These are phyloP conservation scores for Dascillus cervinus DNA, from an alignment of 2,888 invertebrate genomes.

Conservation along the genomic window DNA sequence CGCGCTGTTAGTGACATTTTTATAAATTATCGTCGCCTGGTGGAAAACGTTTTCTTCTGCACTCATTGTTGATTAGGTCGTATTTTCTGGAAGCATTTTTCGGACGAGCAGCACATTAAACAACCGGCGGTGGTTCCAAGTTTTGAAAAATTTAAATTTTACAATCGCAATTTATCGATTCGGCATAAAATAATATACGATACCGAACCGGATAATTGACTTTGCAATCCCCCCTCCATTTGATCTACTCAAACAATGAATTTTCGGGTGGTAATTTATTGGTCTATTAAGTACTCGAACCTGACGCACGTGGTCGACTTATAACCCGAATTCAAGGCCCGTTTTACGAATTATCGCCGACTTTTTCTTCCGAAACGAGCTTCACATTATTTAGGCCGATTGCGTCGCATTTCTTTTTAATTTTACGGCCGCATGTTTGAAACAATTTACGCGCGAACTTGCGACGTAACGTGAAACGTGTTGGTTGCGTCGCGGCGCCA, in stretches of 20 bases:
- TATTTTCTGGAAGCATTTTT: too few relatives aligned
- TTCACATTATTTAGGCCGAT: too few relatives aligned
- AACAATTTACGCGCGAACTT: conserved; percentile 9
- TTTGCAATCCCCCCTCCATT: too few relatives aligned
- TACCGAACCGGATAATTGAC: too few relatives aligned
- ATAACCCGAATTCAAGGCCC: conserved; percentile 7
- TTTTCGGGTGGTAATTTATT: conserved; percentile 10
- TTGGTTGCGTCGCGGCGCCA: conserved; percentile 14
- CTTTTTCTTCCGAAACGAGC: too few relatives aligned
- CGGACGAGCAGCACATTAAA: too few relatives aligned
- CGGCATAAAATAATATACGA: too few relatives aligned
- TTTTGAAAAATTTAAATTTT: too few relatives aligned
- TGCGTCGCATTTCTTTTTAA: too few relatives aligned
- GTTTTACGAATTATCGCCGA: too few relatives aligned
- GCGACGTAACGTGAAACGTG: conserved; percentile 11
- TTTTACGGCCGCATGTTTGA: neutral
- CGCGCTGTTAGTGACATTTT: conserved; percentile 34
- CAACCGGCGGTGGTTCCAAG: too few relatives aligned
- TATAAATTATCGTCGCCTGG: conserved; percentile 33
- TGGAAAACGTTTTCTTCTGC: conserved; percentile 36
- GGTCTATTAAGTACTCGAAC: conserved; percentile 7
- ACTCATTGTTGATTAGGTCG: conserved; percentile 12
- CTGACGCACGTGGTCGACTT: conserved; percentile 9
- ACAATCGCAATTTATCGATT: too few relatives aligned
- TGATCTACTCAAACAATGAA: conserved; percentile 10